These are phyloP conservation scores for Parapristionchus giblindavisi DNA, from an alignment of 2,888 invertebrate species.

Conservation along the genomic window DNA sequence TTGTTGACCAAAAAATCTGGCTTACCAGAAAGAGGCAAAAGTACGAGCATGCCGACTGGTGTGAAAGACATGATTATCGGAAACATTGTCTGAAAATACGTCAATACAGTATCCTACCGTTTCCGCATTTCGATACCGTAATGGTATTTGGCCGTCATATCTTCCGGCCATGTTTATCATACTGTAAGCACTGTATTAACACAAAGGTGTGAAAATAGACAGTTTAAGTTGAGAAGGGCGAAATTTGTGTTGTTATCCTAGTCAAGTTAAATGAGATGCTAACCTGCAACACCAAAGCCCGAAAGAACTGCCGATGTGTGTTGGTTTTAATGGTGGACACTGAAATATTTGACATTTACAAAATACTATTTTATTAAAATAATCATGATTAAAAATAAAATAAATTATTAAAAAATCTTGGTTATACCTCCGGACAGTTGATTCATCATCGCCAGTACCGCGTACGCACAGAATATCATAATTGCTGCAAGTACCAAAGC, in stretches of 20 bases:
- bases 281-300: conserved; percentile 16
- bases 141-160: no score
- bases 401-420: background rate
- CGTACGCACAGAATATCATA: conserved; percentile 19
- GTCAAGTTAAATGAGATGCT: background rate
- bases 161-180: no score
- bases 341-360: background rate
- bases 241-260: no score
- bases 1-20: background rate
- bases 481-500: conserved; percentile 10
- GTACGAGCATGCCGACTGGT: conserved; percentile 3
- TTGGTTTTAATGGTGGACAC: background rate
- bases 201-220: no score
- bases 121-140: no score
- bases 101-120: background rate
- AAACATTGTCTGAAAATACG: conserved; percentile 15
- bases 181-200: no score
- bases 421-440: background rate
- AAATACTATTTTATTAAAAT: no score
- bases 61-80: conserved; percentile 17
- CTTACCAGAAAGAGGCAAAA: conserved; percentile 11
- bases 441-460: conserved; percentile 13
- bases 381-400: background rate
- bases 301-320: conserved; percentile 13
- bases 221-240: no score